Percentiles rank a stretch among this genome's conserved stretches.
Conservation (phyloP, 2,113 vertebrate genomes). For the Eurystomus gularis region DNA sequence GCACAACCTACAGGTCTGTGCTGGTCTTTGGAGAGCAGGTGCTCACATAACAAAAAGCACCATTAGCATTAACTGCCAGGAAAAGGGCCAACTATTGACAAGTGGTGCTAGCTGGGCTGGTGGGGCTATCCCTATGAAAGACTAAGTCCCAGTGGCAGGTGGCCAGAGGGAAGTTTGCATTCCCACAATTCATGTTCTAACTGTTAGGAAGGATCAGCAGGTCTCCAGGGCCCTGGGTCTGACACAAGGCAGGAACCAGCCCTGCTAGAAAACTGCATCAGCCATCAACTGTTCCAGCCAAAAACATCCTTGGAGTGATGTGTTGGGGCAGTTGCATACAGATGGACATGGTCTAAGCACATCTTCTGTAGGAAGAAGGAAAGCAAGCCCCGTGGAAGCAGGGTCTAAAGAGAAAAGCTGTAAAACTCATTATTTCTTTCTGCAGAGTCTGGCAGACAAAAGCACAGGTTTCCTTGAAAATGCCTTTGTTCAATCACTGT, state of each 20-base stretch:
- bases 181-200: neutral
- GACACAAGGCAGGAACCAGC: accelerated
- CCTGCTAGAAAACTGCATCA: neutral
- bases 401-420: neutral
- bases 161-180: neutral
- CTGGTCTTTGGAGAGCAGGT: neutral
- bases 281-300: neutral
- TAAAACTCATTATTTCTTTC: neutral
- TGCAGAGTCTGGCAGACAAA: neutral
- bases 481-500: neutral
- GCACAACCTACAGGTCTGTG: neutral
- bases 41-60: neutral
- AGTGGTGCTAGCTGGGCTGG: neutral
- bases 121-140: neutral
- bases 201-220: neutral
- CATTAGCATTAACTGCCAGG: neutral
- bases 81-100: neutral
- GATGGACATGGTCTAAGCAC: neutral
- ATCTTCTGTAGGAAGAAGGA: neutral
- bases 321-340: neutral
- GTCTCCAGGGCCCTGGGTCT: neutral
- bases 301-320: neutral
- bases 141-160: constrained; percentile 17
- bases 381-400: neutral
- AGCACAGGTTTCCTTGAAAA: neutral